A percentile compares a stretch with the other conserved stretches of the same genome.
phyloP scores from a whole-genome alignment of 2,797 vertebrate genomes.

The Sphaeramia orbicularis region DNA sequence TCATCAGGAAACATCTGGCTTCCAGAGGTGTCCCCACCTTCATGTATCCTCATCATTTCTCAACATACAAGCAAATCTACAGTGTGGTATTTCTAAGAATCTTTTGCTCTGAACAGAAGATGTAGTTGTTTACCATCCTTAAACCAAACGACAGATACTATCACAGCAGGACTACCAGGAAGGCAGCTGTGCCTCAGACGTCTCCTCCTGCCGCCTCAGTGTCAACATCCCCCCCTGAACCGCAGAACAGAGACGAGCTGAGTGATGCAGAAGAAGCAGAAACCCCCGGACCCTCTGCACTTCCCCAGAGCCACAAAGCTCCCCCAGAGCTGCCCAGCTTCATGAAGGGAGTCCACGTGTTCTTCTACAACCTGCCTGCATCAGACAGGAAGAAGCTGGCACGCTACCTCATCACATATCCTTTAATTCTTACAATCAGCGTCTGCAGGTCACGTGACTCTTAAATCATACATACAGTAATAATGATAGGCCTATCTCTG shows the following conservation, averaged over 20 bases:
- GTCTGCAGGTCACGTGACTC: no score
- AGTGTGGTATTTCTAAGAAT: not conserved
- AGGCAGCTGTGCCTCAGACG: slow-evolving; percentile 17
- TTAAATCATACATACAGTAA: no score
- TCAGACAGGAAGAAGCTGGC: slow-evolving; percentile 82
- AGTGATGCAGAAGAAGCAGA: not conserved
- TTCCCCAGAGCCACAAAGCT: not conserved
- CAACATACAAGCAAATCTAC: not conserved
- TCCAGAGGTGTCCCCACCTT: slow-evolving; percentile 88
- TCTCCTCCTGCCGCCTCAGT: slow-evolving; percentile 30
- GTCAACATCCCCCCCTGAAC: slow-evolving; percentile 28
- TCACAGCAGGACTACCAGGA: slow-evolving; percentile 77
- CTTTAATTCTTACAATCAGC: slow-evolving; percentile 51
- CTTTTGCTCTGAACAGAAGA: not conserved
- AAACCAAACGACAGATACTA: slow-evolving; percentile 87
- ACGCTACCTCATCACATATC: slow-evolving; percentile 89
- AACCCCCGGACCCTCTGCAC: slow-evolving; percentile 12
- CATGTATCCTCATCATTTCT: slow-evolving; percentile 86
- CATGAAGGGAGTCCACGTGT: slow-evolving; percentile 84
- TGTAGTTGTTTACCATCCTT: slow-evolving; percentile 27
- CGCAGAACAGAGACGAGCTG: not conserved
- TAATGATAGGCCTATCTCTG: no score
- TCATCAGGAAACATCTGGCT: slow-evolving; percentile 91
- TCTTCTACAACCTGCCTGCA: slow-evolving; percentile 85
- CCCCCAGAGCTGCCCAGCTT: slow-evolving; percentile 72